phyloP scores from a whole-genome alignment of 35 echinoderm and acorn worm species.

The Lytechinus variegatus region DNA sequence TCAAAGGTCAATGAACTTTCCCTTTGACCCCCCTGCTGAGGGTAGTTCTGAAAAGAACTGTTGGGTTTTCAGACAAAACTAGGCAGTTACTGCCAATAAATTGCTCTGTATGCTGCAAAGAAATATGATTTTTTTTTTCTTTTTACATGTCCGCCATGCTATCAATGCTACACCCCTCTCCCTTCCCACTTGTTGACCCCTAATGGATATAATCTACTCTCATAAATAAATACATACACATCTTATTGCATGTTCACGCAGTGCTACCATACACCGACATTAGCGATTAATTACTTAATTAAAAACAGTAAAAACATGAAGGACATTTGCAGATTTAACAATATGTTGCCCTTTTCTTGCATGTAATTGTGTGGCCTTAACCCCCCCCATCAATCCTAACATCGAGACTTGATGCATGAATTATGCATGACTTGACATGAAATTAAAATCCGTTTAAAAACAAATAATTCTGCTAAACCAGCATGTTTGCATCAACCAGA shows the following conservation, averaged over 20 bases:
- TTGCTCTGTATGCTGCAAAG: neutral
- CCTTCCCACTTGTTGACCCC: neutral
- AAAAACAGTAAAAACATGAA: neutral
- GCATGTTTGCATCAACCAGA: no score
- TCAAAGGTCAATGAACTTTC: neutral
- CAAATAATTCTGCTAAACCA: neutral
- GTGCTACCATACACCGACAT: neutral
- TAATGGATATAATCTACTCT: neutral
- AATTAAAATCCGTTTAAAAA: neutral
- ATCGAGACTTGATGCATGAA: neutral
- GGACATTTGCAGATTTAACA: neutral
- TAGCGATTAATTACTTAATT: neutral
- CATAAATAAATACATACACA: neutral
- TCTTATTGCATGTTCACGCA: neutral
- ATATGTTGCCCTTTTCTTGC: no score
- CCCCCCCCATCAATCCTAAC: no score
- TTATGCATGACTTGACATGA: neutral
- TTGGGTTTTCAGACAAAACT: neutral
- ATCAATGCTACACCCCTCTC: neutral
- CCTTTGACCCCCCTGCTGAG: neutral
- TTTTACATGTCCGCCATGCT: neutral
- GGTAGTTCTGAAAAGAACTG: conserved; percentile 17
- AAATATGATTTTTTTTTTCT: neutral
- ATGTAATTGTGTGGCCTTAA: no score
- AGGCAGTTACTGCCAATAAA: neutral